phyloP scores from a whole-genome alignment of 2,113 vertebrate genomes.

The Telmatochromis sp. region DNA sequence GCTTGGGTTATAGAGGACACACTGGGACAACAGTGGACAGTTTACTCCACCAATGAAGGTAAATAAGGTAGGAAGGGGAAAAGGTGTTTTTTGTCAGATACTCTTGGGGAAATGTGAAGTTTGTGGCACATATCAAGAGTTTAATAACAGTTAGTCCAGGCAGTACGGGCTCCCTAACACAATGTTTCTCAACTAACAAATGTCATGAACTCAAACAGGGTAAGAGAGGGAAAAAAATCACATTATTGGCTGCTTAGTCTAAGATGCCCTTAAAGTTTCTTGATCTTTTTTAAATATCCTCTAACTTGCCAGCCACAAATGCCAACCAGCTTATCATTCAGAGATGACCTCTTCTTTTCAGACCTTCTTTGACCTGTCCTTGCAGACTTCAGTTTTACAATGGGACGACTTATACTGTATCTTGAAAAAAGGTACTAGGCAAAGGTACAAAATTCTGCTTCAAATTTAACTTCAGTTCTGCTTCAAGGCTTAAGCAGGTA shows the following conservation, averaged over 20 bases:
- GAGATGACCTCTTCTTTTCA: background rate
- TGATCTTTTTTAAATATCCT: background rate
- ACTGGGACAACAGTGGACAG: background rate
- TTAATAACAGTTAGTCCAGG: conserved; percentile 62
- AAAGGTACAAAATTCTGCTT: background rate
- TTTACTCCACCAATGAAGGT: background rate
- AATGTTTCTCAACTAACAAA: conserved; percentile 41
- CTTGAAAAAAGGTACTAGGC: background rate
- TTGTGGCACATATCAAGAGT: conserved; percentile 42
- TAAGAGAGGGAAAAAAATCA: background rate
- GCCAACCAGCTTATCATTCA: background rate
- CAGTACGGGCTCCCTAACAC: conserved; percentile 60
- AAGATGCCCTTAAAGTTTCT: background rate
- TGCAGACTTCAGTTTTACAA: background rate
- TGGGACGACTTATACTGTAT: background rate
- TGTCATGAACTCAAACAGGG: background rate
- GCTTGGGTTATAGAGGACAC: background rate
- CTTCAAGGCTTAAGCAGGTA: background rate
- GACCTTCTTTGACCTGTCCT: background rate
- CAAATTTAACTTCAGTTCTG: background rate
- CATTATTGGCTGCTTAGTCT: background rate
- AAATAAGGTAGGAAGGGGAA: background rate
- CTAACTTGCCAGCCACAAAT: background rate
- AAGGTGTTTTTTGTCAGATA: conserved; percentile 25
- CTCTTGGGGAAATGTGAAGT: conserved; percentile 63